Conservation (phyloP, 2,797 vertebrate genomes). For the Rhinoraja longicauda region DNA sequence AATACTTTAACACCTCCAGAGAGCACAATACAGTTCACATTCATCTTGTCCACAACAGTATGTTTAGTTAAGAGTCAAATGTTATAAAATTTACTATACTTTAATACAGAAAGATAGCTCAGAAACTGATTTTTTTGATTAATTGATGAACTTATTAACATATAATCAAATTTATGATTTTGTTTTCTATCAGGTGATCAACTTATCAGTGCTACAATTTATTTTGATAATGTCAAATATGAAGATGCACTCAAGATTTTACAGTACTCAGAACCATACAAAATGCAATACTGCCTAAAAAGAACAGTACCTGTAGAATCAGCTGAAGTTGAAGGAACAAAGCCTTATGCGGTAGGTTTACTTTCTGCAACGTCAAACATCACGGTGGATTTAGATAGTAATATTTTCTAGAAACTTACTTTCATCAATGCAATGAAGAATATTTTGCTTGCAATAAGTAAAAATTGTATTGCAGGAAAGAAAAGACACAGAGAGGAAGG, state of each 20-base stretch:
- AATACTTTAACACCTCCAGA: not conserved
- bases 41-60: not conserved
- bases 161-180: not conserved
- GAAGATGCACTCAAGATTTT: conserved; percentile 93
- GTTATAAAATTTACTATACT: not conserved
- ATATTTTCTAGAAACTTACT: conserved; percentile 5
- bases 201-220: conserved; percentile 86
- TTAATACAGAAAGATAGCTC: not conserved
- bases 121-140: not conserved
- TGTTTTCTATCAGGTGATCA: conserved; percentile 73
- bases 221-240: conserved; percentile 87
- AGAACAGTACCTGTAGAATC: conserved; percentile 57
- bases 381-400: not conserved
- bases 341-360: conserved; percentile 9
- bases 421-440: not conserved
- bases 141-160: not conserved
- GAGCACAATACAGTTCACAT: not conserved
- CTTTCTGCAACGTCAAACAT: not conserved
- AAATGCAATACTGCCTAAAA: conserved; percentile 81
- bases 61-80: no score
- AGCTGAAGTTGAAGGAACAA: not conserved
- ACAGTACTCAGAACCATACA: conserved; percentile 84
- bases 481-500: not conserved
- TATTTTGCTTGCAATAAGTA: not conserved
- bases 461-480: not conserved